Base-by-base conservation (phyloP, 2,797 vertebrate species). In the Enteromius fasciolatus region DNA sequence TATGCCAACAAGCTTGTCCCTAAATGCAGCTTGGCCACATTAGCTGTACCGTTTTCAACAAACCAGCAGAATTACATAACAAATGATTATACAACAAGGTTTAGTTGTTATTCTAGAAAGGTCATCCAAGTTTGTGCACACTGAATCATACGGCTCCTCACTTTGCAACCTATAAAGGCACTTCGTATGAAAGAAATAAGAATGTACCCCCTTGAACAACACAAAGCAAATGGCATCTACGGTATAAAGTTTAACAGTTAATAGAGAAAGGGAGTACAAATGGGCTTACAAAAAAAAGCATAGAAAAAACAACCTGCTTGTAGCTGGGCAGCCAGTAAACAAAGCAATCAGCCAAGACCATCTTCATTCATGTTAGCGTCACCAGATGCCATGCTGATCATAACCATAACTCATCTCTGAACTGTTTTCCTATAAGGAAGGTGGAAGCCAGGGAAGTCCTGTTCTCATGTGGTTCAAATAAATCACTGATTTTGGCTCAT, bases 301-400 rank as follows among this genome's bases (percentile, higher is more conserved):
- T n/a, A 69, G 50, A 44, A 66, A 33, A 68, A 70, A 79, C 18
- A 46, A 48, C 39, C 70, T 61, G 11, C n/a, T 44, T 1, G 48
- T 33, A 69, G 61, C 64, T 17, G 28, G 20, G 63, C 31, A 70
- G 63, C 50, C 70, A 50, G 18, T 76, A 54, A 76, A 80, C 90
- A 90, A 92, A 90, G 92, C 85, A 89, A 87, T 87, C 87, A 87
- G 91, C 84, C 85, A 88, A 86, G 96, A 97, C 96, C 96, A 93
- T 96, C 94, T 84, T 97, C 93, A 74, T 92, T 87, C 89, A 87
- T 90, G 89, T 93, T 91, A 92, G 90, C 89, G 89, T 91, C 81
- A 54, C 59, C 90, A 90, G 91, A 88, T 91, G 89, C 61, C 88
- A 93, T 93, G 86, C 94, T 93, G 9, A 92, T 92, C 87, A 94